Percentiles rank a stretch among this genome's conserved stretches.
phyloP scores from a whole-genome alignment of 1,140 invertebrate genomes.

The Uloborus diversus region DNA sequence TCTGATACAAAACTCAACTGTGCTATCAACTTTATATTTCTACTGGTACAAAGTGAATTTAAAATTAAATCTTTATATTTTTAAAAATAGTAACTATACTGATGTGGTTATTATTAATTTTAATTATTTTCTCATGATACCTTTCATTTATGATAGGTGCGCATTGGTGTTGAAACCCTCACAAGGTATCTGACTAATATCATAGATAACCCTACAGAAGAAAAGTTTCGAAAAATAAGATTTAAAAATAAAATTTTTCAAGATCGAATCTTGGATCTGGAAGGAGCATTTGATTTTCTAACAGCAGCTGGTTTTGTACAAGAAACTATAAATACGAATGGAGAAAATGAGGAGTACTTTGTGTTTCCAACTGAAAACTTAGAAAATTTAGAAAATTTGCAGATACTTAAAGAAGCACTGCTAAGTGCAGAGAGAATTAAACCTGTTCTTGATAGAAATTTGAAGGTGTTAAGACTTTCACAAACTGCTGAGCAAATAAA shows the following conservation, averaged over 20 bases:
- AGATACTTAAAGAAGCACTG: slow-evolving; percentile 78
- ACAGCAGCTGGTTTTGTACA: slow-evolving; percentile 81
- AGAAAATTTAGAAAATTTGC: slow-evolving; percentile 69
- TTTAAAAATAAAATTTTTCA: slow-evolving; percentile 81
- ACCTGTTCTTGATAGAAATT: slow-evolving; percentile 83
- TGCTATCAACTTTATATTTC: too few species aligned
- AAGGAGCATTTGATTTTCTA: slow-evolving; percentile 84
- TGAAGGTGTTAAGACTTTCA: slow-evolving; percentile 83
- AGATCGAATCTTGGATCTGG: slow-evolving; percentile 81
- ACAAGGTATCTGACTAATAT: slow-evolving; percentile 93
- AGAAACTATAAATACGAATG: slow-evolving; percentile 69
- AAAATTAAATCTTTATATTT: too few species aligned
- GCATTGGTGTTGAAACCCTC: slow-evolving; percentile 78
- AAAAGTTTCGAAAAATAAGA: slow-evolving; percentile 91
- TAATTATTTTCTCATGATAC: too few species aligned
- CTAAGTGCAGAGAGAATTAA: slow-evolving; percentile 80
- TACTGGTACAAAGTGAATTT: too few species aligned
- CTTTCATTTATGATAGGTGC: too few species aligned
- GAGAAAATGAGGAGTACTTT: slow-evolving; percentile 68
- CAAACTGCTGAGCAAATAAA: slow-evolving; percentile 74
- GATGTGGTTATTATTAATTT: too few species aligned
- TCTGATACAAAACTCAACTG: too few species aligned
- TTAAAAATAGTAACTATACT: too few species aligned
- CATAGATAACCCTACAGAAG: slow-evolving; percentile 81
- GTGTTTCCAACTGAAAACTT: slow-evolving; percentile 72